Evolutionary conservation across 2,113 vertebrate genomes (phyloP), one percentile per base, ranked within the genome.

Genomic region (Scopus umbretta): DNA sequence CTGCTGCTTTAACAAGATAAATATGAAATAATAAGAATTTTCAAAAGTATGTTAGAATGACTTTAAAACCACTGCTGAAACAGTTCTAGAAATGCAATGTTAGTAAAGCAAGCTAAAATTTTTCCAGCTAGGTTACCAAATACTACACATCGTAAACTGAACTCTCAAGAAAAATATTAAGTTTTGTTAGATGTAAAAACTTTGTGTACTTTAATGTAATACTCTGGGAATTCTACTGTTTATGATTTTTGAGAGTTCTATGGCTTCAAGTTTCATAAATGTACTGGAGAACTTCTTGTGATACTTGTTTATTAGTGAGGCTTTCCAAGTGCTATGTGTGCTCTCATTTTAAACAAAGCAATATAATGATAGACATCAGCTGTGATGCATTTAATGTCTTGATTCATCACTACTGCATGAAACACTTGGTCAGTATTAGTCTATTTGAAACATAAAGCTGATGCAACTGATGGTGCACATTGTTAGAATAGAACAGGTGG

Each of bases 371-470:
- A 86, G 62, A 88, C 29, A 80, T 40, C 23, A 76, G 23, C 27
- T 73, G 30, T 55, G 75, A 80, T 80, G 19, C 78, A 95, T 87
- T 97, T 88, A 96, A 83, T 93, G 78, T 62, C 75, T 94, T 89
- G 42, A 53, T 93, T n/a, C 86, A 87, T 75, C 53, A 40, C 65
- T 72, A 34, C 30, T 53, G 55, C 34, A 21, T 42, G 29, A 83
- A 72, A 29, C 36, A 18, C 29, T 90, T 70, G 93, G 81, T 80
- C 88, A 71, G 26, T 94, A 62, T 58, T 17, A 55, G 52, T 50
- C 21, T 66, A 16, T 66, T 47, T 42, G 71, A 82, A 93, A 86
- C 56, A 50, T 9, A 66, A 65, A 83, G 27, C 17, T 42, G 53
- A 91, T 81, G 80, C 36, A 73, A 66, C 32, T 88, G 66, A 61